Evolutionary conservation across 1,140 invertebrate species (phyloP).

Genomic region (Eulimnadia texana): DNA sequence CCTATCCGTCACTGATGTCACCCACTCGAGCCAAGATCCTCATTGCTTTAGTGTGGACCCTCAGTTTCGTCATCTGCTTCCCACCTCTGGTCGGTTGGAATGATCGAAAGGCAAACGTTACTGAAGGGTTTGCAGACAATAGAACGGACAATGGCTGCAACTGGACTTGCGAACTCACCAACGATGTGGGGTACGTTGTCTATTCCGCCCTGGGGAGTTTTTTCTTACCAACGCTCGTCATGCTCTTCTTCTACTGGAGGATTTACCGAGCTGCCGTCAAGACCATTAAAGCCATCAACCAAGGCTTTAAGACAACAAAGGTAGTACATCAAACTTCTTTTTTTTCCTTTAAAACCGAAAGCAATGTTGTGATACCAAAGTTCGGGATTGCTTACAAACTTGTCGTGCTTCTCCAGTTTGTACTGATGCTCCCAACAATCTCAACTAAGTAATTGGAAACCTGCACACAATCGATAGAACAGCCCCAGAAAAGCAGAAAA

Average conservation of each 20-base stretch:
- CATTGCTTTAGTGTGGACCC: conserved; percentile 79
- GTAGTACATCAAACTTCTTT: conserved; percentile 22
- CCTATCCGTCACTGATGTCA: conserved; percentile 84
- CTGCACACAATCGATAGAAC: no score
- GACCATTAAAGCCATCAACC: conserved; percentile 78
- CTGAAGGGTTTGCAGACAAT: not conserved
- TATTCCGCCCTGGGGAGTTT: conserved; percentile 89
- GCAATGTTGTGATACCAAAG: no score
- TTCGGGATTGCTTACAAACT: no score
- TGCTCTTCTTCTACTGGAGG: conserved; percentile 91
- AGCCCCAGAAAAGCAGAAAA: no score
- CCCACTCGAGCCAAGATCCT: conserved; percentile 68
- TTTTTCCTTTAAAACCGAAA: not conserved
- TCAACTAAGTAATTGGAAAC: no score
- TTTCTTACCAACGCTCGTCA: conserved; percentile 88
- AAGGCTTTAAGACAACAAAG: conserved; percentile 77
- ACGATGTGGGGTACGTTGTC: conserved; percentile 62
- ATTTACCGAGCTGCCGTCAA: conserved; percentile 84
- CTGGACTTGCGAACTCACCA: conserved; percentile 78
- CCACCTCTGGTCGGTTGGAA: conserved; percentile 89
- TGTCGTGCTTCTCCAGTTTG: no score
- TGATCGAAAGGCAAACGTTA: conserved; percentile 36
- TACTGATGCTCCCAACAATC: no score
- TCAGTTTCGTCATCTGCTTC: conserved; percentile 92
- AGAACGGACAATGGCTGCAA: conserved; percentile 35